phyloP scores from a whole-genome alignment of 1,140 invertebrate genomes.

The Aphis gossypii region DNA sequence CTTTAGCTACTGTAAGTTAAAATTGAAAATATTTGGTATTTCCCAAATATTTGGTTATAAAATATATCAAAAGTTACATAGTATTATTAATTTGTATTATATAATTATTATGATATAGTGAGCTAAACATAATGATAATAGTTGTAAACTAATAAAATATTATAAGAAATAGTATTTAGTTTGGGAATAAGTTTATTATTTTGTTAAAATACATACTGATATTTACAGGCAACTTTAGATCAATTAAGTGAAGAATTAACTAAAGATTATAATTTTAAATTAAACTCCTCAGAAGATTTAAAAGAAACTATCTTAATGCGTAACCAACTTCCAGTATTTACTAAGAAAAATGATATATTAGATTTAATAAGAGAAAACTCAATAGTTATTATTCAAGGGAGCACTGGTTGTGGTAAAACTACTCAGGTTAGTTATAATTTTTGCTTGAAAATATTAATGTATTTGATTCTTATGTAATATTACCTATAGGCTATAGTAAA shows the following conservation, averaged over 20 bases:
- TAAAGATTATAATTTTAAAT: constrained; percentile 70
- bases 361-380: constrained; percentile 77
- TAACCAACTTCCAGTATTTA: constrained; percentile 77
- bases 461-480: not conserved
- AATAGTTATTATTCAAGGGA: constrained; percentile 77
- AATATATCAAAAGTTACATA: not conserved
- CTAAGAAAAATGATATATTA: constrained; percentile 79
- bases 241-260: constrained; percentile 81
- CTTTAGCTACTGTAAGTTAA: constrained; percentile 74
- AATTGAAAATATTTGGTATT: not conserved
- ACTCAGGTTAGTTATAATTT: constrained; percentile 71
- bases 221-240: constrained; percentile 73
- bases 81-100: not conserved
- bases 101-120: not conserved
- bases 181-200: not conserved
- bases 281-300: constrained; percentile 70
- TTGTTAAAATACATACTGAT: not conserved
- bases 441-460: not conserved
- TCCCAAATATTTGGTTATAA: not conserved
- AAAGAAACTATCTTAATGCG: constrained; percentile 75
- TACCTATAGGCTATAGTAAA: not conserved
- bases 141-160: not conserved
- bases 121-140: not conserved
- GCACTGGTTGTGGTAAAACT: constrained; percentile 89
- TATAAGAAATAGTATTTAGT: not conserved